Evolutionary conservation across 2,888 invertebrate species (phyloP).

Genomic region (Lochmaea capreae): DNA sequence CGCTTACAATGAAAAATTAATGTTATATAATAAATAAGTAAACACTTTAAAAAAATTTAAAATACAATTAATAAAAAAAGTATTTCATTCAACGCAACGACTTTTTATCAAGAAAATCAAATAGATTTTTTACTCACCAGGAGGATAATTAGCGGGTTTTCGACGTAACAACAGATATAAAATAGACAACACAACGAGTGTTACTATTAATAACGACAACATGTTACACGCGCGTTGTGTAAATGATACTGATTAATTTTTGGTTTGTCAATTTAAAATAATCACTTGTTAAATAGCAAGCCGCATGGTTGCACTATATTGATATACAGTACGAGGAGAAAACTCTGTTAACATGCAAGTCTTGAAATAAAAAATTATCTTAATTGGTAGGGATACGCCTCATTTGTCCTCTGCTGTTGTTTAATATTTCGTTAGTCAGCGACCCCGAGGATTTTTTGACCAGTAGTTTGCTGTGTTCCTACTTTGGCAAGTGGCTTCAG

Average conservation of each 20-base stretch:
- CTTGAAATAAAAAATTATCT: too few relatives aligned
- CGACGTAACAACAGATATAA: conserved; percentile 34
- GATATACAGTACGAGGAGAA: too few relatives aligned
- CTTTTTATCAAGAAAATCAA: background rate
- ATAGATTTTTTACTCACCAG: conserved; percentile 43
- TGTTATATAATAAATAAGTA: conserved; percentile 11
- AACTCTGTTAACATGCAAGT: too few relatives aligned
- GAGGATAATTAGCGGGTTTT: conserved; percentile 54
- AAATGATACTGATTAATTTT: conserved; percentile 9
- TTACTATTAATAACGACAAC: conserved; percentile 29
- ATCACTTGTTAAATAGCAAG: background rate
- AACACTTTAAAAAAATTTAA: background rate
- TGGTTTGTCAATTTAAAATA: background rate
- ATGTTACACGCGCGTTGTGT: conserved; percentile 17
- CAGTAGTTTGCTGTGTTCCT: too few relatives aligned
- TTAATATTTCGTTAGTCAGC: too few relatives aligned
- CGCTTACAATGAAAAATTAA: background rate
- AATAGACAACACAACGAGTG: conserved; percentile 36
- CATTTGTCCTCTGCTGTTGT: too few relatives aligned
- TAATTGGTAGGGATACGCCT: too few relatives aligned
- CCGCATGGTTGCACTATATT: background rate
- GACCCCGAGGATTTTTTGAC: too few relatives aligned
- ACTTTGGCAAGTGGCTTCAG: too few relatives aligned
- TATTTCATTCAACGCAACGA: background rate
- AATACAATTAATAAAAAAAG: background rate